Conservation (phyloP, 1,140 invertebrate genomes). For the Trichonephila inaurata region DNA sequence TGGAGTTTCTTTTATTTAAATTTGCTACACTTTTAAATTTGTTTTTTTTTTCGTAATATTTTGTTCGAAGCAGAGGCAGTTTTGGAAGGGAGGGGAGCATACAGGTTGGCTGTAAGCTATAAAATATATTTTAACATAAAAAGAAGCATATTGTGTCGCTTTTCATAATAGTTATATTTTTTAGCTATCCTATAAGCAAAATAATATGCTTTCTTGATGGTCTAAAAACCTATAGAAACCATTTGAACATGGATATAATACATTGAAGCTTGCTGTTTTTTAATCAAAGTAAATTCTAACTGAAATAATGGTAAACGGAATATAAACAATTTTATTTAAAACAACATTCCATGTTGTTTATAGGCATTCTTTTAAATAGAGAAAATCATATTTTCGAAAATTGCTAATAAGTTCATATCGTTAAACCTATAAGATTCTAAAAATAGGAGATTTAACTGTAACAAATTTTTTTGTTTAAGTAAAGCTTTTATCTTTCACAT, state of each 20-base stretch:
- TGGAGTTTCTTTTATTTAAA: background rate
- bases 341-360: no score
- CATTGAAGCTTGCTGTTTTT: no score
- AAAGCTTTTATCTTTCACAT: no score
- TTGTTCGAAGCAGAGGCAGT: background rate
- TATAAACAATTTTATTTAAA: no score
- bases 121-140: background rate
- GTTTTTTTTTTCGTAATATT: background rate
- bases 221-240: background rate
- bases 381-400: no score
- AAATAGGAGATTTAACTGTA: no score
- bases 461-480: no score
- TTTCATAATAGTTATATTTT: background rate
- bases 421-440: no score
- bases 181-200: conserved; percentile 11
- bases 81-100: background rate
- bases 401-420: no score
- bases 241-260: conserved; percentile 21
- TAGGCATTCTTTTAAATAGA: no score
- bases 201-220: background rate
- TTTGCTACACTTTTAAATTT: background rate
- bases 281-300: no score
- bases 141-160: conserved; percentile 46
- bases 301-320: no score
- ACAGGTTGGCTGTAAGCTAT: background rate